phyloP scores from a whole-genome alignment of 2,888 invertebrate genomes.

The Cinara cedri region DNA sequence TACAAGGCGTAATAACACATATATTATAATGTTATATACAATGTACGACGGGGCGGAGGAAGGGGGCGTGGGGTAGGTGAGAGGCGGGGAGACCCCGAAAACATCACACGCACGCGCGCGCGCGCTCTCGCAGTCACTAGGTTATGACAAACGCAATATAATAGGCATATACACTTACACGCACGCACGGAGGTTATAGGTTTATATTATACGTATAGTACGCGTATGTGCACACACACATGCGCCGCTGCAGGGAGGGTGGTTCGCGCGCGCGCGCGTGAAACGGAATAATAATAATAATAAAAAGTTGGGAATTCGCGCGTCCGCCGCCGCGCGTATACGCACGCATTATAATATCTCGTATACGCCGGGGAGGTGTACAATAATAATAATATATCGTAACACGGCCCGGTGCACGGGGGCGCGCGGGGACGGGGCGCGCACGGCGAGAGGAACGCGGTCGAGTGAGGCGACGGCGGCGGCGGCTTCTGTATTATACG shows the following conservation, averaged over 20 bases:
- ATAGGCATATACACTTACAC: slow-evolving; percentile 51
- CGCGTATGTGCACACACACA: slow-evolving; percentile 47
- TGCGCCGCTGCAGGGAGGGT: slow-evolving; percentile 20
- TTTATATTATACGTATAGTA: no score
- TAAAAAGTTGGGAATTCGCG: slow-evolving; percentile 47
- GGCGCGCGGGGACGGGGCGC: slow-evolving; percentile 25
- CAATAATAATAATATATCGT: no score
- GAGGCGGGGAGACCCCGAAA: no score
- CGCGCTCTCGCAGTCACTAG: slow-evolving; percentile 14
- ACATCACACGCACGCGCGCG: background rate
- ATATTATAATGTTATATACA: slow-evolving; percentile 16
- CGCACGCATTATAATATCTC: no score
- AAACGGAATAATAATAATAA: slow-evolving; percentile 49
- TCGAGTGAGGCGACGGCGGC: background rate
- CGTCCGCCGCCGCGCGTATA: no score
- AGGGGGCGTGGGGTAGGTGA: no score
- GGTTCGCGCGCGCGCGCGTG: slow-evolving; percentile 49
- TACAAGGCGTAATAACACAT: background rate
- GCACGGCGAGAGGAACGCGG: background rate
- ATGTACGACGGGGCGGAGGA: background rate
- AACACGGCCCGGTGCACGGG: slow-evolving; percentile 31
- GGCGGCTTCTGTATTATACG: slow-evolving; percentile 44
- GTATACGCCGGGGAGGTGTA: slow-evolving; percentile 5
- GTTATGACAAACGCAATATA: slow-evolving; percentile 46
- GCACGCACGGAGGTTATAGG: slow-evolving; percentile 25